phyloP scores from a whole-genome alignment of 1,140 invertebrate genomes.

The Zaprionus africanus region DNA sequence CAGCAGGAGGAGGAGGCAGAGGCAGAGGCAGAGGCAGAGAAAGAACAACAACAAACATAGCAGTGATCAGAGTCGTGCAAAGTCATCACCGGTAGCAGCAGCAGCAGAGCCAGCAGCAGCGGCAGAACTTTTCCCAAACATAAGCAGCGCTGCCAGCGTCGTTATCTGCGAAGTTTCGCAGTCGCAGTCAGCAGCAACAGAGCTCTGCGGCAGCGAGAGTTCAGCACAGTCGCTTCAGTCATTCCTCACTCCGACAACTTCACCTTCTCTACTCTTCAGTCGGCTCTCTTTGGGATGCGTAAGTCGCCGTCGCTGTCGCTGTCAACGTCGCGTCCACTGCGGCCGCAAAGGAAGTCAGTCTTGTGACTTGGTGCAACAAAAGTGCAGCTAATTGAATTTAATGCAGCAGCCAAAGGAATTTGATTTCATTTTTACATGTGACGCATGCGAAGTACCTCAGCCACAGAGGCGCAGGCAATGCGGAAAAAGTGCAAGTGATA shows the following conservation, averaged over 20 bases:
- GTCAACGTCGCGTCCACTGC: conserved; percentile 14
- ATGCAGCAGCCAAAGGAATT: conserved; percentile 70
- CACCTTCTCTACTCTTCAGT: conserved; percentile 10
- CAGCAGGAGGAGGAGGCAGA: neutral
- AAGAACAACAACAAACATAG: conserved; percentile 41
- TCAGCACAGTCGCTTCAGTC: neutral
- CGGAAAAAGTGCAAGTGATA: conserved; percentile 54
- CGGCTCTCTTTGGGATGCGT: conserved; percentile 31
- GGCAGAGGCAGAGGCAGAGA: conserved; percentile 8
- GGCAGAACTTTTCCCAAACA: conserved; percentile 37
- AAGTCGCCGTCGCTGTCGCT: conserved; percentile 3
- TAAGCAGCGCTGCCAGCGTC: conserved; percentile 29
- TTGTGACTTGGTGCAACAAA: conserved; percentile 71
- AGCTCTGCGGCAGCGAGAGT: conserved; percentile 1
- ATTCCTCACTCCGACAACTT: conserved; percentile 34
- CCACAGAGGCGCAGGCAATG: conserved; percentile 35
- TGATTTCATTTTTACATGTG: conserved; percentile 62
- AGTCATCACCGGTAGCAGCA: conserved; percentile 38
- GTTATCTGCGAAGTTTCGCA: conserved; percentile 8
- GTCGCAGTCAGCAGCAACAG: conserved; percentile 14
- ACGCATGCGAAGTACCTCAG: conserved; percentile 36
- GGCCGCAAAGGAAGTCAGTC: conserved; percentile 67
- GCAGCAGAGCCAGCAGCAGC: conserved; percentile 15
- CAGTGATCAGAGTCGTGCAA: conserved; percentile 7
- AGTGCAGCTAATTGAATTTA: conserved; percentile 77